Conservation (phyloP, 2,888 invertebrate genomes). For the Pollenia amentaria region DNA sequence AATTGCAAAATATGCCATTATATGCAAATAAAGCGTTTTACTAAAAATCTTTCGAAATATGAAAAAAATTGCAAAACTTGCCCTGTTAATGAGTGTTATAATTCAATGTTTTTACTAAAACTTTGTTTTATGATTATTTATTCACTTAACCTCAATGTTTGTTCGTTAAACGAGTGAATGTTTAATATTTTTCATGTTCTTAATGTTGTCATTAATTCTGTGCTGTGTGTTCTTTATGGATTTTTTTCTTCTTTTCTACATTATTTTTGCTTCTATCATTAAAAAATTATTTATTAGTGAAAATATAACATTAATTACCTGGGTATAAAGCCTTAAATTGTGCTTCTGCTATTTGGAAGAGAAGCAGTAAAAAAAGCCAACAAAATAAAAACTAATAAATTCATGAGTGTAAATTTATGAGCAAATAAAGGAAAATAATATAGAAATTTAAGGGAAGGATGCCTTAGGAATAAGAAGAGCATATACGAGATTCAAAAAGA, state of each 20-base stretch:
- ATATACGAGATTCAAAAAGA: too few species aligned
- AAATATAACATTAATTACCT: constrained; percentile 75
- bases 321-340: constrained; percentile 51
- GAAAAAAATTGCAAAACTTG: too few species aligned
- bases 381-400: constrained; percentile 68
- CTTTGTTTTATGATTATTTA: constrained; percentile 19
- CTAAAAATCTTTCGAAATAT: too few species aligned
- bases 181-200: constrained; percentile 35
- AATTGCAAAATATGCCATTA: too few species aligned
- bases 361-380: constrained; percentile 43
- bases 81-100: constrained; percentile 27
- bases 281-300: constrained; percentile 75
- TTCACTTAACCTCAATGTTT: constrained; percentile 39
- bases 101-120: constrained; percentile 32
- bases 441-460: constrained; percentile 34
- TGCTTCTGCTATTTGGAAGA: constrained; percentile 63
- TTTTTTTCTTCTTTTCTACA: constrained; percentile 15
- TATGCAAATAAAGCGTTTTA: too few species aligned
- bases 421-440: constrained; percentile 49
- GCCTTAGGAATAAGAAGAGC: not conserved
- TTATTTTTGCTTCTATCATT: constrained; percentile 53
- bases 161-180: constrained; percentile 10
- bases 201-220: constrained; percentile 67
- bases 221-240: constrained; percentile 51
- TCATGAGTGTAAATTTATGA: constrained; percentile 69